Conservation (phyloP, 2,113 vertebrate genomes). For the Sarotherodon lohbergeri region DNA sequence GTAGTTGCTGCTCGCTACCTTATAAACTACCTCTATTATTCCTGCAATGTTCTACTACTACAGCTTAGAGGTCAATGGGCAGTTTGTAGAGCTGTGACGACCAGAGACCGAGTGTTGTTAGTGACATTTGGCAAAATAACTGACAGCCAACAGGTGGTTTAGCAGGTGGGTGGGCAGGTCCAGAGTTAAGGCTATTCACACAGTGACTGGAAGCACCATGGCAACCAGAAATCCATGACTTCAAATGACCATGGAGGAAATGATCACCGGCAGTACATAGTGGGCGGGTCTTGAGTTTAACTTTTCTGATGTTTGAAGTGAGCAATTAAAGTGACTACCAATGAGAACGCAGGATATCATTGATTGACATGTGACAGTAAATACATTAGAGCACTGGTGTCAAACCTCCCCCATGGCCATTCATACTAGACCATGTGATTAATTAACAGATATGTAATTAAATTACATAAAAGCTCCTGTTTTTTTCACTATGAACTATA, state of each 20-base stretch:
- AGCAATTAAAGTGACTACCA: background rate
- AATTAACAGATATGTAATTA: background rate
- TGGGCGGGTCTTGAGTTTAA: background rate
- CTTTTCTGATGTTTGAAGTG: background rate
- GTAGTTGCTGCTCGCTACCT: background rate
- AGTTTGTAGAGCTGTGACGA: background rate
- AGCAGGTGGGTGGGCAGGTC: background rate
- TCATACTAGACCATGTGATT: background rate
- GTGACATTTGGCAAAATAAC: background rate
- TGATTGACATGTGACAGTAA: background rate
- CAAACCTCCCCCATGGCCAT: background rate
- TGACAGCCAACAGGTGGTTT: background rate
- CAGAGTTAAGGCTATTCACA: background rate
- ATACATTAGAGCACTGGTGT: background rate
- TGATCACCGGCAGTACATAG: accelerated
- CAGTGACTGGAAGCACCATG: background rate
- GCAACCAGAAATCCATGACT: background rate
- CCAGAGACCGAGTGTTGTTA: accelerated
- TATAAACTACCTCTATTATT: background rate
- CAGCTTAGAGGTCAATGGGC: background rate
- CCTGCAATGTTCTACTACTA: background rate
- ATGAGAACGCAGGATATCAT: background rate
- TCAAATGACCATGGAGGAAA: background rate
- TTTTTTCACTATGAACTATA: too few species aligned
- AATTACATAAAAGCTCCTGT: too few species aligned